Base-by-base conservation (phyloP, 2,888 invertebrate species). In the Nezara viridula region DNA sequence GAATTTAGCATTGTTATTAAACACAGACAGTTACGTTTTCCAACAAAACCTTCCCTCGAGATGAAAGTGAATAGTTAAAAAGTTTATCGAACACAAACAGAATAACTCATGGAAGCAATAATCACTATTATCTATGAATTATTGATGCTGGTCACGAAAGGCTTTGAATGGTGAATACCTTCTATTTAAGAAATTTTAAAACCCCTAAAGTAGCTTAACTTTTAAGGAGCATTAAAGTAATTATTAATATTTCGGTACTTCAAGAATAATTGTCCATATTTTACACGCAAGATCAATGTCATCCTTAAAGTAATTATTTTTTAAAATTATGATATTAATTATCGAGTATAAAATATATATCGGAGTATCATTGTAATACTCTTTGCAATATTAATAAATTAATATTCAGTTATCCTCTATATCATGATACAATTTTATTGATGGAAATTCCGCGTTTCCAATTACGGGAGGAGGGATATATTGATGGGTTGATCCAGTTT, bases 91-190 rank as follows among this genome's bases (percentile, higher is more conserved):
- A 73, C 32, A 73, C 66, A 73, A 73, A 37, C 32, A 73, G 66
- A 73, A 73, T 73, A 73, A 4, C 66, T 73, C 37, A 73, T 73
- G 37, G 37, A 73, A 73, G 66, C 19, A 37, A 73, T 73, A 32
- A 73, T 37, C 66, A 73, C 66, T 37, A 73, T 73, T 73, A 19
- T 37, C 66, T 37, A 73, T 73, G 66, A 73, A 37, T 73, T 73
- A 73, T 37, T 73, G 66, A 73, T 37, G 19, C 66, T 37, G 5
- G 32, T 73, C 66, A 73, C 66, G 66, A 73, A 73, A 0, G 66
- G 16, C 37, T 73, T 21, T 0, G 66, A 37, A 73, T n/a, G n/a
- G n/a, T n/a, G n/a, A n/a, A n/a, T 32, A 37, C 32, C 0, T 37
- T 37, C 37, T 73, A 37, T 73, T 73, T 73, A 14, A 19, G 32